Evolutionary conservation across 2,113 vertebrate species (phyloP), one percentile per base, ranked within the genome.

Genomic region (Amia ocellicauda): DNA sequence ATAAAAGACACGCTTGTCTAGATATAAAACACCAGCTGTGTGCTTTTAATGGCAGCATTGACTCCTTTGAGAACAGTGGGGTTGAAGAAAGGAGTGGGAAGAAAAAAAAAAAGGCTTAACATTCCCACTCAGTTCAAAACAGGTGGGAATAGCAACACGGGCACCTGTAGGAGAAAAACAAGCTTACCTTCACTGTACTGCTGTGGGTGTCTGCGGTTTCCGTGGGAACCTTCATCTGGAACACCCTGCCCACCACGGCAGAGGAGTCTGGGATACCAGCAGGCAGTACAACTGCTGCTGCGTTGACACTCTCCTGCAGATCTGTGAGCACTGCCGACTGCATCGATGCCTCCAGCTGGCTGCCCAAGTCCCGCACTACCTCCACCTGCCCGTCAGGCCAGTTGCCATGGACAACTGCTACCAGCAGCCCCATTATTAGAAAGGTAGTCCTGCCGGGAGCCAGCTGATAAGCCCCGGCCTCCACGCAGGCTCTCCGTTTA

Each of bases 311-410:
- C 71, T 91, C 85, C 0, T 85, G 90, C 2, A 95, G 78, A 50
- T 92, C 91, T 0, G 91, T 82, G 3, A 95, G 89, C 65, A 92
- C 77, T 19, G 83, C 79, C 0, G 93, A 94, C 77, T 93, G 93
- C 94, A 97, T 96, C 69, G 94, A 97, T 1, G 94, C 94, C 80
- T 97, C 94, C 1, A 97, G 81, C 70, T 93, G 92, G 81, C 88
- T 84, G 29, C 93, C 85, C 82, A 90, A 90, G 83, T 92, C 91
- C 79, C 83, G 86, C 78, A 82, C 23, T 10, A 85, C 79, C 24
- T 90, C 91, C 1, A 80, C 76, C 0, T 80, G 72, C 64, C 85
- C 86, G 2, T 85, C 89, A 67, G 83, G 80, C 84, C 87, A 84
- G 55, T 68, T 72, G 63, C 87, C 83, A 29, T 74, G 88, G 64